Conservation (phyloP, 2,113 vertebrate genomes). For the Lamprotornis superbus region DNA sequence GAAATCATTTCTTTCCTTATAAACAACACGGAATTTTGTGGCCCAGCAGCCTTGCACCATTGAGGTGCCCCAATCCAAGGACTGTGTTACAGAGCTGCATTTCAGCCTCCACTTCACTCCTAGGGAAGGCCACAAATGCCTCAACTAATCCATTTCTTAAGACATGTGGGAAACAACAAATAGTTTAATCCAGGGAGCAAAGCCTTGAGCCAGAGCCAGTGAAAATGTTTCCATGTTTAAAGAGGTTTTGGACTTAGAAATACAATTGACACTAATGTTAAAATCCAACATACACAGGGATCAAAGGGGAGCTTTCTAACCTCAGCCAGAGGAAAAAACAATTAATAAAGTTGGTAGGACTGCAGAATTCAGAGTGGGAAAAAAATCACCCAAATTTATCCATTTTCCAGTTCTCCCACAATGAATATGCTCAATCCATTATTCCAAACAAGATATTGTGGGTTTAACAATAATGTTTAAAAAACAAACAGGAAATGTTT, state of each 20-base stretch:
- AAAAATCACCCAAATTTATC: not conserved
- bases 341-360: not conserved
- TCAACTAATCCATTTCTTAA: not conserved
- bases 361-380: not conserved
- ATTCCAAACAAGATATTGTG: not conserved
- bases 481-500: not conserved
- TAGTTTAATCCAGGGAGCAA: not conserved
- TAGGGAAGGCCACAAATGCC: not conserved
- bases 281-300: not conserved
- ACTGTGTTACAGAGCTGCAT: not conserved
- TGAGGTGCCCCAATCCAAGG: not conserved
- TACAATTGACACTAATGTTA: not conserved
- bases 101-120: not conserved
- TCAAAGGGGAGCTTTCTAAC: not conserved
- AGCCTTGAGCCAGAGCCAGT: not conserved
- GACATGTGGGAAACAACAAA: not conserved
- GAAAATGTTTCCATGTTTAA: not conserved
- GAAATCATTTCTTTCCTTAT: not conserved
- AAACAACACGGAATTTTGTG: not conserved
- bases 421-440: not conserved
- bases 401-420: not conserved
- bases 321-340: not conserved
- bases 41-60: not conserved
- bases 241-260: not conserved
- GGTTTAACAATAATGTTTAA: not conserved